Conservation (phyloP, 2,113 vertebrate species). For the Phyllostomus discolor region DNA sequence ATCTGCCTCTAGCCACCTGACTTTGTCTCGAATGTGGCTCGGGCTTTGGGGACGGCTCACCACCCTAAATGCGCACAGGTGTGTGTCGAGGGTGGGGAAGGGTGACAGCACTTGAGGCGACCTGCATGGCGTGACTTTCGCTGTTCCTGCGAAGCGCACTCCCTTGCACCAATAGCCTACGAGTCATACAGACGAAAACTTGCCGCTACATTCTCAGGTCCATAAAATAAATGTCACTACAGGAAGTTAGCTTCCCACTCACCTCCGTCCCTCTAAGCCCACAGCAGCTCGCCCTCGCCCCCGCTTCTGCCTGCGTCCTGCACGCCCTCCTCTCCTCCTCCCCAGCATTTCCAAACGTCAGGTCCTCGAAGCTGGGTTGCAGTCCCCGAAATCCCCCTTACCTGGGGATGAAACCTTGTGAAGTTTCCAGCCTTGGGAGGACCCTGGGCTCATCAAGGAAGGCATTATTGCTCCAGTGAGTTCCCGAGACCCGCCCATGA, state of each 20-base stretch:
- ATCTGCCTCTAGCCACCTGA: not conserved
- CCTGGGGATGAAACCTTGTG: not conserved
- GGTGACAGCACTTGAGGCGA: not conserved
- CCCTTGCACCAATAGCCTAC: not conserved
- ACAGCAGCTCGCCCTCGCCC: not conserved
- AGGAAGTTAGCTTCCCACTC: not conserved
- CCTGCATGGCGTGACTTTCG: too few species aligned
- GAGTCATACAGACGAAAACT: not conserved
- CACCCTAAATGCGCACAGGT: not conserved
- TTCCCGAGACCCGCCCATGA: not conserved
- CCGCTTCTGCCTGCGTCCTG: rapidly evolving
- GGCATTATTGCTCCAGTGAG: not conserved
- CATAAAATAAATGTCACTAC: not conserved
- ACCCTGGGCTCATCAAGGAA: not conserved
- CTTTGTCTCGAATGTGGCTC: not conserved
- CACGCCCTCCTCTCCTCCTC: not conserved
- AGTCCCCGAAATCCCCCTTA: not conserved
- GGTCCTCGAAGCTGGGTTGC: not conserved
- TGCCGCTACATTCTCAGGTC: not conserved
- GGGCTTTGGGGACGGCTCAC: not conserved
- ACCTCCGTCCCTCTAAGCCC: rapidly evolving
- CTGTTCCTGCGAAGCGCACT: not conserved
- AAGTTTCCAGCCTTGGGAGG: not conserved
- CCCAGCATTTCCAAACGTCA: not conserved
- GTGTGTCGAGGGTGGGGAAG: not conserved